Conservation (phyloP, 2,797 vertebrate genomes). For the Atherinosoma microstoma region DNA sequence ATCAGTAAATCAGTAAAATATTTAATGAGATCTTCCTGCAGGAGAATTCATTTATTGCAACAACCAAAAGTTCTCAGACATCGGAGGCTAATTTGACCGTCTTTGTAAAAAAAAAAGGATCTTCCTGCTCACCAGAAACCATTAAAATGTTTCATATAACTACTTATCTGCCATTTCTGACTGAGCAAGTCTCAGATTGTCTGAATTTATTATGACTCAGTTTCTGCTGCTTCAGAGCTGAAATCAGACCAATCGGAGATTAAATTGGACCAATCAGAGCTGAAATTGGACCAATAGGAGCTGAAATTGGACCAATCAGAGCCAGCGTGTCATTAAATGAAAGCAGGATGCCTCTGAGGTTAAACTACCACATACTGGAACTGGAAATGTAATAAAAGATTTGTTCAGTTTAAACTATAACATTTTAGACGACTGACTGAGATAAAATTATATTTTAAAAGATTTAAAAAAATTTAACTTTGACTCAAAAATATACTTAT, state of each 20-base stretch:
- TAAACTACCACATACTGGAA: neutral
- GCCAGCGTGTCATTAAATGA: too few relatives aligned
- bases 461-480: too few relatives aligned
- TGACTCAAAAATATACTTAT: neutral
- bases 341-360: neutral
- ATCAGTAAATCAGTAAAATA: neutral
- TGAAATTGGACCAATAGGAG: neutral
- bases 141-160: too few relatives aligned
- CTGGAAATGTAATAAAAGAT: neutral
- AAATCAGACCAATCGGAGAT: too few relatives aligned
- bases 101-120: too few relatives aligned
- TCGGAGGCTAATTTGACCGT: too few relatives aligned
- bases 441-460: neutral
- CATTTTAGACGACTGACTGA: neutral
- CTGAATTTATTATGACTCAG: too few relatives aligned
- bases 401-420: neutral
- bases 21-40: neutral
- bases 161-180: too few relatives aligned
- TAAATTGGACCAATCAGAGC: neutral
- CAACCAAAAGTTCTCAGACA: neutral
- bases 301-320: too few relatives aligned
- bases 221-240: too few relatives aligned
- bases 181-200: too few relatives aligned
- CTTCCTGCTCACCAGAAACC: too few relatives aligned
- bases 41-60: neutral